Evolutionary conservation across 2,797 vertebrate species (phyloP), one percentile per base, ranked within the genome.

Genomic region (Gymnoscopelus microlampas): DNA sequence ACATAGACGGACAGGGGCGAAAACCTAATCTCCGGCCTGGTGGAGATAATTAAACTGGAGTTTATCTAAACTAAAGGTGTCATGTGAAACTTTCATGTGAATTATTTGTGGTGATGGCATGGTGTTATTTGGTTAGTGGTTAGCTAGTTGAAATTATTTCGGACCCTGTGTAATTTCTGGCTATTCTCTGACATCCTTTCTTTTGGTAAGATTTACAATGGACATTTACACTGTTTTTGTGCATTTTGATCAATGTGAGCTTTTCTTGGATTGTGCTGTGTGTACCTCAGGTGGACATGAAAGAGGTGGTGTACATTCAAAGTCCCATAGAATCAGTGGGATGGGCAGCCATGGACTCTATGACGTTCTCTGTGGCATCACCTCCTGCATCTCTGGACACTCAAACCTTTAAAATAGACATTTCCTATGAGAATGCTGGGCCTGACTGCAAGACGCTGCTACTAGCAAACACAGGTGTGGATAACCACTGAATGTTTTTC

Each of bases 381-480:
- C 92, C 92, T 1, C 96, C 96, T 24, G 93, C 94, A 69, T 75
- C 78, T 69, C 78, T 98, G 61, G 93, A 95, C 54, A 84, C 88
- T 3, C 94, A 95, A 71, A 89, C 89, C 47, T 97, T 97, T 74
- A 89, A 53, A 68, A 89, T 98, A 66, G 89, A 92, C 56, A 94
- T 98, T 92, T 98, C 96, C 0, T 97, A 96, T 77, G 96, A 96
- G 80, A 91, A 95, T 69, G 80, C 71, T 10, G 91, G 93, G 54
- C 91, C 93, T 54, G 91, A 92, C 76, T 79, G 7, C 71, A 94
- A 85, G 64, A 96, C 94, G 59, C 59, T 29, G 63, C 93, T 98
- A 74, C 85, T 96, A 51, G 93, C 94, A 88, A 98, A 97, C 85
- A 94, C 93, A 93, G 96, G 96, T 97, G 93, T 85, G 81, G 58